Evolutionary conservation across 2,797 vertebrate genomes (phyloP), one percentile per base, ranked within the genome.

Genomic region (Enteromius thamalakanensis): DNA sequence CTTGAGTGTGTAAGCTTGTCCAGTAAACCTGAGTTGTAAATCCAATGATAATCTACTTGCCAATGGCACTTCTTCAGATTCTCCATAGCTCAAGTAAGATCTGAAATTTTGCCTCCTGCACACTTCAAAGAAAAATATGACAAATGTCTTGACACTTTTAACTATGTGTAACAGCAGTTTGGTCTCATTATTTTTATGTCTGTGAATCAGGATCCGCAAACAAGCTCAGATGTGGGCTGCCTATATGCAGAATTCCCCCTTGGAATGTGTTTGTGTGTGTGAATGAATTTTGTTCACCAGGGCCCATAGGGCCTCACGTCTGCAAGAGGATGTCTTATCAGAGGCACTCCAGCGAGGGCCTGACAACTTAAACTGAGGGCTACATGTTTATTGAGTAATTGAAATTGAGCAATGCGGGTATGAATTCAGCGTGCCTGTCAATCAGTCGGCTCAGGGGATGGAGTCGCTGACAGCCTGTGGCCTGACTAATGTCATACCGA

Each of bases 351-450:
- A 85, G 3, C 77, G 7, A 82, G 76, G 80, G 17, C 75, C 70
- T 85, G 84, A 84, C 42, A 86, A 84, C 74, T 84, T 87, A 89
- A 88, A 90, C 85, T 76, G 81, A 85, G 83, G 78, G 86, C 87
- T 83, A 89, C 84, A 80, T 88, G 89, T 89, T 89, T 90, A 87
- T 89, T 80, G 79, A 87, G 84, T 89, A 89, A 90, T 87, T 89
- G 88, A 88, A 90, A 89, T 67, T 81, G 87, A 89, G 87, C 71
- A 82, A 84, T 80, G 84, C 19, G 79, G 85, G 83, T 86, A 87
- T 82, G 83, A 89, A 85, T 86, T 81, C 87, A 83, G 83, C 69
- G 53, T 78, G 81, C 69, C 88, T 86, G 88, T 85, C 90, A 87
- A 85, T 91, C 89, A 88, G 51, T 51, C 1, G 11, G 42, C 81